Conservation (phyloP, 2,113 vertebrate genomes). For the Macrotus californicus region DNA sequence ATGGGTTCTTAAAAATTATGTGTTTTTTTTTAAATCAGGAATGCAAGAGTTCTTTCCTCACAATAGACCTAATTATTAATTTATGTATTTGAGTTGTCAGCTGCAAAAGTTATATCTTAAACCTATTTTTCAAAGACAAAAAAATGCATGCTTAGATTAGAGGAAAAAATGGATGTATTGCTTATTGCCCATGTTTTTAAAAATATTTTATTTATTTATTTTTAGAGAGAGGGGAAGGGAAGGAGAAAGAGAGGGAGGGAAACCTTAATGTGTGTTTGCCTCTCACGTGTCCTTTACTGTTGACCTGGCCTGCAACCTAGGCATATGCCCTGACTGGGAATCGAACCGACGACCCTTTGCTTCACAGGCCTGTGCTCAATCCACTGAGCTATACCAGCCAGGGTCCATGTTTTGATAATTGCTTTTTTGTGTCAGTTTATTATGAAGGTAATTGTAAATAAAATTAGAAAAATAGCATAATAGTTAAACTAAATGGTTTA, state of each 20-base stretch:
- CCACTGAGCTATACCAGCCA: too few relatives aligned
- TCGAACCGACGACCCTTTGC: too few relatives aligned
- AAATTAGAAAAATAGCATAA: not conserved
- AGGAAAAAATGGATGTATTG: not conserved
- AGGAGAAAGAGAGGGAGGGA: too few relatives aligned
- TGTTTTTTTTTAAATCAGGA: not conserved
- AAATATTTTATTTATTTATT: too few relatives aligned
- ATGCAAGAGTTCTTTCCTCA: not conserved
- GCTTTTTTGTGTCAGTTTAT: not conserved
- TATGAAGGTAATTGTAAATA: not conserved
- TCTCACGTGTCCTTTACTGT: too few relatives aligned
- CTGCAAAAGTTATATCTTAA: not conserved
- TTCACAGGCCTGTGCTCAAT: too few relatives aligned
- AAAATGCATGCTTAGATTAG: not conserved
- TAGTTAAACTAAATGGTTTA: not conserved
- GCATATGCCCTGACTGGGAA: too few relatives aligned
- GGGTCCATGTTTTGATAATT: not conserved
- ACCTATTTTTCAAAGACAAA: not conserved
- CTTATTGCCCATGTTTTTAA: constrained; percentile 3
- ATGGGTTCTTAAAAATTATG: not conserved
- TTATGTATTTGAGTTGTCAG: not conserved
- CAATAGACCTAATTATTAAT: not conserved
- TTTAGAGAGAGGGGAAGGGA: too few relatives aligned
- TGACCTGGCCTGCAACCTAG: too few relatives aligned
- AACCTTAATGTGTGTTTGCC: too few relatives aligned